Evolutionary conservation across 2,888 invertebrate genomes (phyloP), one percentile per base, ranked within the genome.

Genomic region (Catocala sponsa): DNA sequence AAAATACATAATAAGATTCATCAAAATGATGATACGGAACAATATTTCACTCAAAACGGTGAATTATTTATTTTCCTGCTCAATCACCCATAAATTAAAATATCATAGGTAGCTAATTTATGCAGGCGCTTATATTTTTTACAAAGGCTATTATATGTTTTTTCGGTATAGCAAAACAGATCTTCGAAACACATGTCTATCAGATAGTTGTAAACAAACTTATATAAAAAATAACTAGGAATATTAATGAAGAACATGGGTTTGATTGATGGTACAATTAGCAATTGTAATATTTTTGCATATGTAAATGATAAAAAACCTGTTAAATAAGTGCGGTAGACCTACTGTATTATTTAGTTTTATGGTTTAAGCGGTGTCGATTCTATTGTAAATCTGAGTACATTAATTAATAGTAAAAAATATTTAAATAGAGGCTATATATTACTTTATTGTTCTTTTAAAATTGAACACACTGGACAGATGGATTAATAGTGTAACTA

Each of bases 191-290:
- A 48, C 5, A 32, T n/a, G 33, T 33, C 32, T 12, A 48, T 48
- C 47, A 47, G 15, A 48, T 10, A 9, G 33, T 11, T 7, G 4
- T 38, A 46, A 32, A 46, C 11, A 32, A 35, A 7, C 2, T 25
- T 7, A 5, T 47, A 25, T 0, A 53, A 25, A 56, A 32, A 46
- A 38, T 1, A 11, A 9, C 6, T 9, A 6, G 7, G 41, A 4
- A 53, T 43, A 11, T 41, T 48, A 9, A 15, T 55, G 33, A 5
- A 11, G 10, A 9, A 25, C 6, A 12, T 32, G n/a, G 25, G 38
- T 56, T 70, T 70, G 32, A 48, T 48, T 33, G 41, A 68, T 49
- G 7, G 48, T 33, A n/a, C 38, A 38, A 38, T 60, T 38, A 42
- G 42, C 11, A n/a, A 9, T 41, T 25, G 35, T 15, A 7, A 32